Evolutionary conservation across 2,113 vertebrate genomes (phyloP).

Genomic region (Hucho hucho): DNA sequence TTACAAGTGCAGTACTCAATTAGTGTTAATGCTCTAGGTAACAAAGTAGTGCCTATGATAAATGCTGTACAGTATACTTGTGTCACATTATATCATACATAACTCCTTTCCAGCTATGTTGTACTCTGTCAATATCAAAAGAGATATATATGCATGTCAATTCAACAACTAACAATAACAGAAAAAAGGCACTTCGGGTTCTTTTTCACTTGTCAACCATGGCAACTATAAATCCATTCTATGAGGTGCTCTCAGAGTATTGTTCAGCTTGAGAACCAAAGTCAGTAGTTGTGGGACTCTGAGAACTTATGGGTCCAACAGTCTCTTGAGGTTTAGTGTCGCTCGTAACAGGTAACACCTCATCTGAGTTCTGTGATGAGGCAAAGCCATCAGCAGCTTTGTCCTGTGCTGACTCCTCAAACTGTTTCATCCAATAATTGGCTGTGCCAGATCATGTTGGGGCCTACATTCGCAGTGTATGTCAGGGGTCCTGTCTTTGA

Average conservation of each 20-base stretch:
- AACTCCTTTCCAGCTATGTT: no score
- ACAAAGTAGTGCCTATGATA: no score
- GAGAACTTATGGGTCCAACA: background rate
- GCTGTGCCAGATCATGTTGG: background rate
- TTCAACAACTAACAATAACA: no score
- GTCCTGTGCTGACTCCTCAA: background rate
- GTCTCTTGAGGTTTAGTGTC: background rate
- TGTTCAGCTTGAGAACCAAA: background rate
- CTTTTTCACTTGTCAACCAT: no score
- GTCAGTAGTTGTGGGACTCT: background rate
- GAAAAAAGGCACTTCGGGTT: no score
- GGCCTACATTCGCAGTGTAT: constrained; percentile 2
- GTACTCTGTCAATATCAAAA: no score
- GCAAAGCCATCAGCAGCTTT: no score
- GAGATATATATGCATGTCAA: no score
- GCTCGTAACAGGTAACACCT: background rate
- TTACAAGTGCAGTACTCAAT: no score
- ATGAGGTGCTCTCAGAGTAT: constrained; percentile 12
- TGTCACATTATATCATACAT: no score
- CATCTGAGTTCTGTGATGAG: background rate
- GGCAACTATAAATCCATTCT: background rate
- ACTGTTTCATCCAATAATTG: constrained; percentile 11
- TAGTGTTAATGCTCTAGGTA: no score
- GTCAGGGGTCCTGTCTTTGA: background rate
- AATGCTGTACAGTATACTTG: no score